Percentiles rank a stretch among this genome's conserved stretches.
Evolutionary conservation across 1,140 invertebrate genomes (phyloP).

Genomic region (Diachasma alloeum): DNA sequence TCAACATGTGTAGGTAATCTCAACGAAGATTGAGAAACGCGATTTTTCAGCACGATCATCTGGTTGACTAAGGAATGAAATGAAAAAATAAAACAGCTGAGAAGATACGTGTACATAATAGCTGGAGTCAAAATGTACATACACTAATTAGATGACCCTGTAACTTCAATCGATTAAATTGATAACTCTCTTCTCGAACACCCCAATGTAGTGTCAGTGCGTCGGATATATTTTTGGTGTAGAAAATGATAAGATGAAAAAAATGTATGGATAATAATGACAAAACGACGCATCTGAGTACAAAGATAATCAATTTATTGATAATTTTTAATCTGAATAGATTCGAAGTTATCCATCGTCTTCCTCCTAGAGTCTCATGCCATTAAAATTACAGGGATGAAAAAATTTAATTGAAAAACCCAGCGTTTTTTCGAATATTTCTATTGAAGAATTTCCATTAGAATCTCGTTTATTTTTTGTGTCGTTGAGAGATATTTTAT

Average conservation of each 20-base stretch:
- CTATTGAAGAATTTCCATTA: no score
- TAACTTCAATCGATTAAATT: slow-evolving; percentile 3
- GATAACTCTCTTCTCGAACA: not conserved
- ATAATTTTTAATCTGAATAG: slow-evolving; percentile 13
- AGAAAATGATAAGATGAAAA: not conserved
- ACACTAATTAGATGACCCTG: slow-evolving; percentile 23
- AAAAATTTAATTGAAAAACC: not conserved
- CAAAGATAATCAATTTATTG: not conserved
- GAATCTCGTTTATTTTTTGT: no score
- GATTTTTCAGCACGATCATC: slow-evolving; percentile 5
- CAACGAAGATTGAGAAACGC: slow-evolving; percentile 10
- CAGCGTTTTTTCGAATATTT: not conserved
- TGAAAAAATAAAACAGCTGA: not conserved
- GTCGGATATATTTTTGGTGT: slow-evolving; percentile 5
- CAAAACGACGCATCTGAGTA: slow-evolving; percentile 15
- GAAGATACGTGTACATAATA: slow-evolving; percentile 25
- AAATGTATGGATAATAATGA: not conserved
- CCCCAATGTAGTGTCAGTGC: not conserved
- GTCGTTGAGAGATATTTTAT: no score
- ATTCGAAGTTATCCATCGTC: slow-evolving; percentile 28
- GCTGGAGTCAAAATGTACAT: slow-evolving; percentile 28
- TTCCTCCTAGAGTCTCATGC: slow-evolving; percentile 10
- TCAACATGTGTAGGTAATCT: slow-evolving; percentile 47
- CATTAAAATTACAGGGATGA: slow-evolving; percentile 9
- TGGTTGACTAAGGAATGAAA: not conserved